Percentiles rank a stretch among this genome's conserved stretches.
These are phyloP conservation scores for Saguinus midas DNA, from an alignment of 2,113 vertebrate genomes.

Conservation along the genomic window DNA sequence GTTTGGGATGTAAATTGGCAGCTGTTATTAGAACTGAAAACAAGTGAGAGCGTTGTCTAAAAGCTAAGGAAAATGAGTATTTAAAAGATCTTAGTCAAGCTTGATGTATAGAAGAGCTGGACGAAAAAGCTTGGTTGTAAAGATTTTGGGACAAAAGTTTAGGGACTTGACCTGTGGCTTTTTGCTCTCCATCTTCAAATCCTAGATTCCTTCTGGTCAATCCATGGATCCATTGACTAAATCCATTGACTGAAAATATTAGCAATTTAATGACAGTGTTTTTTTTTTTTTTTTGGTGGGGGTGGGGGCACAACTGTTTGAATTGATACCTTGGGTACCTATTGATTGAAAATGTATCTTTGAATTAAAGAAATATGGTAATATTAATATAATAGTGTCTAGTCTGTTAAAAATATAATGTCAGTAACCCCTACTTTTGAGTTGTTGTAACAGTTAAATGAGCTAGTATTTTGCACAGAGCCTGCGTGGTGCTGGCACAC, in stretches of 20 bases:
- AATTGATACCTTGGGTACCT: not conserved
- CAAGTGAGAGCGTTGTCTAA: not conserved
- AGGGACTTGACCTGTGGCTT: too few relatives aligned
- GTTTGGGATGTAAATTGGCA: not conserved
- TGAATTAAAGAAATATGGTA: not conserved
- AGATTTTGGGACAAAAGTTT: fast-evolving
- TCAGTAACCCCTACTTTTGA: not conserved
- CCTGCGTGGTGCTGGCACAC: fast-evolving
- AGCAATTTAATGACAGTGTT: not conserved
- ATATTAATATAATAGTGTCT: too few relatives aligned
- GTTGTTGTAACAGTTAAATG: not conserved
- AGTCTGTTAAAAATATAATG: not conserved
- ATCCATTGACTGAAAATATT: not conserved
- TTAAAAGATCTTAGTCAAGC: not conserved
- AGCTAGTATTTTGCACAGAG: not conserved
- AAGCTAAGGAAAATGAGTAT: not conserved
- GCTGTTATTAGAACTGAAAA: not conserved
- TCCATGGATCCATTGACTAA: not conserved
- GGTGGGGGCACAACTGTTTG: too few relatives aligned
- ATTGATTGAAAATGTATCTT: not conserved
- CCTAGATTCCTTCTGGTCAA: not conserved
- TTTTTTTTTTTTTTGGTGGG: too few relatives aligned
- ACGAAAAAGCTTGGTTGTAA: not conserved
- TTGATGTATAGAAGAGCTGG: not conserved
- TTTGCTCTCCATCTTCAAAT: not conserved